Base-by-base conservation (phyloP, 2,113 vertebrate genomes). In the Natator depressus region DNA sequence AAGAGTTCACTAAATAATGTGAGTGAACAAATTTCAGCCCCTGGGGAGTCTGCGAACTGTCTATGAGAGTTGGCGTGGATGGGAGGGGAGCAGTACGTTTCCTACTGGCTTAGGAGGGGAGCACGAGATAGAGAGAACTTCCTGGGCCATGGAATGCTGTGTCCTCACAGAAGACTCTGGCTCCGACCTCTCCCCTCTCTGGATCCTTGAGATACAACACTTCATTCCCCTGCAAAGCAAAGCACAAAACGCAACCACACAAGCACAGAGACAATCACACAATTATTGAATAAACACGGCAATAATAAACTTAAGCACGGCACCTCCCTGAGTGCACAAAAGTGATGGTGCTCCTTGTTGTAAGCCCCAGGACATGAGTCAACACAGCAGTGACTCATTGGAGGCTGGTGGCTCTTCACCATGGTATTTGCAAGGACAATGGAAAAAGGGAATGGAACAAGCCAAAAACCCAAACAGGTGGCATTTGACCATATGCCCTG, bases 1-100 rank as follows among this genome's bases (percentile, higher is more conserved):
- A 82, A 87, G 85, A 0, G 0, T 42, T 92, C 95, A 88, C 80
- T 85, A 96, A 0, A 88, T 54, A 5, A 10, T 8, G 42, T 75
- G 50, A 27, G 75, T 87, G 83, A 88, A 75, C 50, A 81, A 31
- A 90, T 95, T 90, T 80, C 16, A 65, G 83, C n/a, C 53, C 49
- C 55, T 50, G 14, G 72, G 29, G 46, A 49, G 87, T 78, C 91
- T 2, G 0, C 93, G 89, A 89, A n/a, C 29, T 17, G 53, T n/a
- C 83, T 78, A 6, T 54, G 83, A 94, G 53, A 82, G 19, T 38
- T 46, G 76, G 11, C 2, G 10, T 0, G 53, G 42, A 8, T 89
- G 75, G 50, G 75, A 87, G 1, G 38, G 81, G 22, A 57, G 25
- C 54, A 54, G 10, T 31, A 42, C 42, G 88, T 76, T 47, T 90